These are phyloP conservation scores for Blastobasis adustella DNA, from an alignment of 2,888 invertebrate genomes.

Conservation along the genomic window DNA sequence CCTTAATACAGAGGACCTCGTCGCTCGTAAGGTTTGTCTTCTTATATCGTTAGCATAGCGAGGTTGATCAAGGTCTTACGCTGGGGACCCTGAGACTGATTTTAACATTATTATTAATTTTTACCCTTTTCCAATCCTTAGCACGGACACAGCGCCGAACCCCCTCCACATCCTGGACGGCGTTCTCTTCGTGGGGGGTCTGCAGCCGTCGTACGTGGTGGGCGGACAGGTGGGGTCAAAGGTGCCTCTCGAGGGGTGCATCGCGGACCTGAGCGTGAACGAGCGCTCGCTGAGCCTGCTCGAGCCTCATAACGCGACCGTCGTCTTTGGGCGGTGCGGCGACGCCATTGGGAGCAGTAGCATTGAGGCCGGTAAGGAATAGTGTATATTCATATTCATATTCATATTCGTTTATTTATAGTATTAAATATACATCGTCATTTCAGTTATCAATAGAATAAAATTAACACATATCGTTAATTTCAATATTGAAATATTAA, in stretches of 20 bases:
- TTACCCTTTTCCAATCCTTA: slow-evolving; percentile 20
- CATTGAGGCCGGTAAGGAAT: slow-evolving; percentile 34
- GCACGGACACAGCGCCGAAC: slow-evolving; percentile 73
- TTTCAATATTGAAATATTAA: no score
- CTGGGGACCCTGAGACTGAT: no score
- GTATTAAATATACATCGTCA: no score
- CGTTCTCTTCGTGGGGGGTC: slow-evolving; percentile 90
- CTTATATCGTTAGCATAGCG: no score
- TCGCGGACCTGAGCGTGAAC: slow-evolving; percentile 94
- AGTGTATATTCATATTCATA: no score
- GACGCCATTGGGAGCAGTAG: slow-evolving; percentile 45
- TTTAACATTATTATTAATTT: not conserved
- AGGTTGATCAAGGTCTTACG: no score
- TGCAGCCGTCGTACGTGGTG: slow-evolving; percentile 77
- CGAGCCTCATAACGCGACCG: slow-evolving; percentile 45
- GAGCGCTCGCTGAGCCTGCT: slow-evolving; percentile 71
- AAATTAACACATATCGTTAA: no score
- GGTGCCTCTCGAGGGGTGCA: slow-evolving; percentile 88
- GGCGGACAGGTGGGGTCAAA: slow-evolving; percentile 73
- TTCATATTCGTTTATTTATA: no score
- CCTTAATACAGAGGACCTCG: no score
- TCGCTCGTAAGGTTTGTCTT: no score
- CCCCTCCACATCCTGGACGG: slow-evolving; percentile 79
- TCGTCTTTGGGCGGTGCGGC: slow-evolving; percentile 47
- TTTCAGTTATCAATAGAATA: no score